phyloP scores from a whole-genome alignment of 2,888 invertebrate genomes.

The Pomacea canaliculata region DNA sequence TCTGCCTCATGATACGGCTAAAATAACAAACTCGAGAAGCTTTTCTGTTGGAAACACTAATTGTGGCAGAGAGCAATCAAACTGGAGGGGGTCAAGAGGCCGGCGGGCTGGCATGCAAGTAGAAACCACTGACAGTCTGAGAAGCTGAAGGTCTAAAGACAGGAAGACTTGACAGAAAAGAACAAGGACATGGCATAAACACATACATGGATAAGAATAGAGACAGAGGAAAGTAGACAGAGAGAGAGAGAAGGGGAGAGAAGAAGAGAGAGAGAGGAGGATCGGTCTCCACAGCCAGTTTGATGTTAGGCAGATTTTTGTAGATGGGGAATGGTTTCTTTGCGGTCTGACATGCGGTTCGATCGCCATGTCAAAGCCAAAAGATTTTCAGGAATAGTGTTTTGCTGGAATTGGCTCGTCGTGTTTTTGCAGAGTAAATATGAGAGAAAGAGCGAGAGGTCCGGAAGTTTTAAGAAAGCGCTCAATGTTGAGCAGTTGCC shows the following conservation, averaged over 20 bases:
- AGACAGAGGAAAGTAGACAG: neutral
- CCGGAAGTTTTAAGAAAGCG: no score
- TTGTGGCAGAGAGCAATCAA: conserved; percentile 1
- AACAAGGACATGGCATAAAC: no score
- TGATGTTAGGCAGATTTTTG: neutral
- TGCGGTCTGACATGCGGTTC: no score
- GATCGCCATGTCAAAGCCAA: no score
- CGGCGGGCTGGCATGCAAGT: neutral
- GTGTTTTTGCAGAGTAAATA: neutral
- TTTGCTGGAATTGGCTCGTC: neutral
- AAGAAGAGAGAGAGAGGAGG: neutral
- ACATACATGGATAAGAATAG: neutral
- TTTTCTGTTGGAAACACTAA: neutral
- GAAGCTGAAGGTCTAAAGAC: no score
- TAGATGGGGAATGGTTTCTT: neutral
- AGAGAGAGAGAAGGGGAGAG: neutral
- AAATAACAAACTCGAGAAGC: no score
- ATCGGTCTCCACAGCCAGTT: no score
- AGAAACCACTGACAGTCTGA: neutral
- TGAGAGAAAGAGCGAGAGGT: no score
- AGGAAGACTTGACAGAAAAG: no score
- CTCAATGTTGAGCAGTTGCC: no score
- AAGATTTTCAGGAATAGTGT: neutral
- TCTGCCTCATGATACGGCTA: no score
- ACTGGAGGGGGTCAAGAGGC: neutral